A percentile compares a stretch with the other conserved stretches of the same genome.
Evolutionary conservation across 1,140 invertebrate genomes (phyloP).

Genomic region (Dermatophagoides farinae): DNA sequence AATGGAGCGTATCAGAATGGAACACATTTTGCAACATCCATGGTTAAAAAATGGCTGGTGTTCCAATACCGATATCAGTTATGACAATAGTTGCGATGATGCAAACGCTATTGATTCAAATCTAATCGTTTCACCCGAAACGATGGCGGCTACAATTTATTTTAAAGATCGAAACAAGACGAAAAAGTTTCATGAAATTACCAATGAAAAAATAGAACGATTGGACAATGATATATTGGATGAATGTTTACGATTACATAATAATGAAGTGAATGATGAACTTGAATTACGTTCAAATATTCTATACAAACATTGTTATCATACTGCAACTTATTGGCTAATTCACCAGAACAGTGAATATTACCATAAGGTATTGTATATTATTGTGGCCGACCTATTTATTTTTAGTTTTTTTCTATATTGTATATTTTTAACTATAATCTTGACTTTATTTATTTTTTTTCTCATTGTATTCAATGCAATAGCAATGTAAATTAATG

Average conservation of each 20-base stretch:
- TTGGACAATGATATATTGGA: neutral
- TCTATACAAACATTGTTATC: constrained; percentile 10
- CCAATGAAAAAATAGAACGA: neutral
- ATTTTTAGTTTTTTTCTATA: no score
- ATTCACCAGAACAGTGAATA: constrained; percentile 8
- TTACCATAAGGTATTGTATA: neutral
- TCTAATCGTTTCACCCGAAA: no score
- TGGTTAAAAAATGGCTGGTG: constrained; percentile 35
- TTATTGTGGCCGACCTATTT: no score
- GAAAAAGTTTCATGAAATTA: neutral
- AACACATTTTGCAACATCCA: constrained; percentile 44
- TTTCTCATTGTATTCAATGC: no score
- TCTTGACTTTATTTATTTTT: no score
- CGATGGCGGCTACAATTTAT: no score
- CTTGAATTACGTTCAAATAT: neutral
- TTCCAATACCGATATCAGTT: neutral
- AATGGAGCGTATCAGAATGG: constrained; percentile 44
- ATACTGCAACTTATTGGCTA: constrained; percentile 15
- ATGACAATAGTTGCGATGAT: neutral
- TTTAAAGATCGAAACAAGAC: neutral
- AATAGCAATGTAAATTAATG: no score
- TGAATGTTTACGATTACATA: neutral
- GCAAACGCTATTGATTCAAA: neutral
- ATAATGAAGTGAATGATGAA: constrained; percentile 9
- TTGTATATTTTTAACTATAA: no score